phyloP scores from a whole-genome alignment of 2,797 vertebrate species.

The Danio kyathit region DNA sequence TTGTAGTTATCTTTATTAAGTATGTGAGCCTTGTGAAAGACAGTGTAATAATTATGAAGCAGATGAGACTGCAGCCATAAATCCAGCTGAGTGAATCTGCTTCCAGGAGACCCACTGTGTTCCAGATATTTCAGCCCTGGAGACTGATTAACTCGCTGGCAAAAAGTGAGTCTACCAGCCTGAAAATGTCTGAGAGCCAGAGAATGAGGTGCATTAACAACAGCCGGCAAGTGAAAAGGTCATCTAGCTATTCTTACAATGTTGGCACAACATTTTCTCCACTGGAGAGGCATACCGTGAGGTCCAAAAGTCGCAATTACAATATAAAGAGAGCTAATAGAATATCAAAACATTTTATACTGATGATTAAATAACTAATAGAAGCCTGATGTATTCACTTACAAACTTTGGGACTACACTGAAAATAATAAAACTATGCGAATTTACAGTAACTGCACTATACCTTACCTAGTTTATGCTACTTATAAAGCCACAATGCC shows the following conservation, averaged over 20 bases:
- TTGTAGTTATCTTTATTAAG: neutral
- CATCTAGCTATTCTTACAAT: slow-evolving; percentile 50
- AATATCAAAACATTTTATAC: neutral
- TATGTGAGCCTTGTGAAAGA: slow-evolving; percentile 9
- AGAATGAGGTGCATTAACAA: slow-evolving; percentile 44
- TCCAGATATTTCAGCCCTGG: slow-evolving; percentile 55
- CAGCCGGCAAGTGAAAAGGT: slow-evolving; percentile 37
- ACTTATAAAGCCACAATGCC: too few species aligned
- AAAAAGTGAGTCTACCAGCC: slow-evolving; percentile 33
- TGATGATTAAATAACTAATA: neutral
- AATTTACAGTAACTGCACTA: too few species aligned
- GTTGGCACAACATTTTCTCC: slow-evolving; percentile 24
- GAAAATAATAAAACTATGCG: slow-evolving; percentile 1
- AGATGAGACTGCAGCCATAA: slow-evolving; percentile 39
- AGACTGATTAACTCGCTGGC: slow-evolving; percentile 50
- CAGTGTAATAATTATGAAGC: slow-evolving; percentile 34
- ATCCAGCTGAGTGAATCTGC: slow-evolving; percentile 48
- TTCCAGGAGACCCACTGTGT: slow-evolving; percentile 50
- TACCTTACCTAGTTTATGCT: too few species aligned
- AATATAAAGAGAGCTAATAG: neutral
- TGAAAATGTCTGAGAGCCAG: slow-evolving; percentile 46
- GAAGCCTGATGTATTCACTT: neutral
- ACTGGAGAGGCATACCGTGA: neutral
- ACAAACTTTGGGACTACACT: neutral
- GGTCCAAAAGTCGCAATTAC: neutral